Base-by-base conservation (phyloP, 2,797 vertebrate species). In the Myotis pilosus region DNA sequence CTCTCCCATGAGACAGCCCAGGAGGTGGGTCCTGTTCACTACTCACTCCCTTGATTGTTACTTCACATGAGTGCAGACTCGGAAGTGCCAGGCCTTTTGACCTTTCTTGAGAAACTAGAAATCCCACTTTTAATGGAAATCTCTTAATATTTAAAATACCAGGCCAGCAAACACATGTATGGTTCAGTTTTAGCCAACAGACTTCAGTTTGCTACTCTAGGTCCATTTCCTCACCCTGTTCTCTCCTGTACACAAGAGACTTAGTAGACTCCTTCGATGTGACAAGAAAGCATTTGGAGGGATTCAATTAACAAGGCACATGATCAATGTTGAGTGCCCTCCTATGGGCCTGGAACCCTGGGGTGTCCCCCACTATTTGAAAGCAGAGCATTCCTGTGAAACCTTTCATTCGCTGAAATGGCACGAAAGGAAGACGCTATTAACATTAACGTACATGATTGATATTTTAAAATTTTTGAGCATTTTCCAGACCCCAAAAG, bases 91-190 rank as follows among this genome's bases (percentile, higher is more conserved):
- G 25, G 57, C 57, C 78, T 86, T 62, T 66, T 53, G 80, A 83
- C 25, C 89, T 76, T 72, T 68, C 84, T 94, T 84, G 60, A 93
- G 57, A 92, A 91, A 95, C 5, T 8, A 6, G 72, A 79, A 72
- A 74, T 66, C n/a, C 8, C 75, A 49, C 3, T 60, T 55, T 94
- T 89, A 74, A 76, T 69, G 44, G 25, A 5, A 82, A 86, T 0
- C 1, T 75, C 38, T 30, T 79, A 57, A 64, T 60, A 49, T 89
- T 84, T 41, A 30, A 94, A 86, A 89, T 19, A 76, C 23, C 30
- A 78, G 51, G 30, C 6, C 38, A 66, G 36, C 33, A 76, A 86
- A 88, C 3, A 28, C 5, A 12, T 10, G 15, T 4, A 17, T 2
- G 51, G 28, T 28, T 83, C 57, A 0, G 17, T 69, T 55, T 66